Percentiles rank a stretch among this genome's conserved stretches.
These are phyloP conservation scores for Agrilus planipennis DNA, from an alignment of 1,140 invertebrate species.

Conservation along the genomic window DNA sequence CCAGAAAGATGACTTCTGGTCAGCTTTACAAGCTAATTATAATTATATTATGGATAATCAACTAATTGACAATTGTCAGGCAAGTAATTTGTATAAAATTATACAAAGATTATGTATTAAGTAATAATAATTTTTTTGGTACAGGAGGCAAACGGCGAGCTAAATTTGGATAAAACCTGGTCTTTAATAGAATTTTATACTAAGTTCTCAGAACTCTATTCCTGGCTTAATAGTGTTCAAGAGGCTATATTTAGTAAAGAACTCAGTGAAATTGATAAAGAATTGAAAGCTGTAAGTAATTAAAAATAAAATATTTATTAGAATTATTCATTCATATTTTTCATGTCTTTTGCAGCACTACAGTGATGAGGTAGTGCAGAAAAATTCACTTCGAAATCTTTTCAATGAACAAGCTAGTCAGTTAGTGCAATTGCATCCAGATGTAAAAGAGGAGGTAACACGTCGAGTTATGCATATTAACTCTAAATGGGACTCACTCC, in stretches of 20 bases:
- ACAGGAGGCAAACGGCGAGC: slow-evolving; percentile 67
- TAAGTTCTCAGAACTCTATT: slow-evolving; percentile 69
- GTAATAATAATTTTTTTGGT: slow-evolving; percentile 17
- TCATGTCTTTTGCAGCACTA: slow-evolving; percentile 44
- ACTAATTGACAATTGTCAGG: slow-evolving; percentile 76
- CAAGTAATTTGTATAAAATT: too few species aligned
- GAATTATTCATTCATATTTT: not conserved
- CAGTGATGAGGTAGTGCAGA: slow-evolving; percentile 26
- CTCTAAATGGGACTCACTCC: slow-evolving; percentile 55
- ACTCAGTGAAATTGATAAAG: slow-evolving; percentile 54
- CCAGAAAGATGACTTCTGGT: slow-evolving; percentile 76
- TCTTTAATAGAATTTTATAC: slow-evolving; percentile 64
- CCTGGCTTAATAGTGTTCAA: slow-evolving; percentile 67
- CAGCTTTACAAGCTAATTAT: slow-evolving; percentile 75
- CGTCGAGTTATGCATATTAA: slow-evolving; percentile 59
- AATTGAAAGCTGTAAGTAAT: slow-evolving; percentile 49
- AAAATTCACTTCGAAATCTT: slow-evolving; percentile 49
- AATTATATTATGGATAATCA: slow-evolving; percentile 91
- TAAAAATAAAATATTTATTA: not conserved
- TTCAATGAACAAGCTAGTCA: slow-evolving; percentile 72
- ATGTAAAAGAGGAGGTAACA: slow-evolving; percentile 62
- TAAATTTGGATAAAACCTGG: slow-evolving; percentile 55
- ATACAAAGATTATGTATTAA: too few species aligned
- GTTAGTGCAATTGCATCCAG: slow-evolving; percentile 52
- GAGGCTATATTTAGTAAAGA: slow-evolving; percentile 62